Evolutionary conservation across 2,113 vertebrate genomes (phyloP), one percentile per base, ranked within the genome.

Genomic region (Ageneiosus marmoratus): DNA sequence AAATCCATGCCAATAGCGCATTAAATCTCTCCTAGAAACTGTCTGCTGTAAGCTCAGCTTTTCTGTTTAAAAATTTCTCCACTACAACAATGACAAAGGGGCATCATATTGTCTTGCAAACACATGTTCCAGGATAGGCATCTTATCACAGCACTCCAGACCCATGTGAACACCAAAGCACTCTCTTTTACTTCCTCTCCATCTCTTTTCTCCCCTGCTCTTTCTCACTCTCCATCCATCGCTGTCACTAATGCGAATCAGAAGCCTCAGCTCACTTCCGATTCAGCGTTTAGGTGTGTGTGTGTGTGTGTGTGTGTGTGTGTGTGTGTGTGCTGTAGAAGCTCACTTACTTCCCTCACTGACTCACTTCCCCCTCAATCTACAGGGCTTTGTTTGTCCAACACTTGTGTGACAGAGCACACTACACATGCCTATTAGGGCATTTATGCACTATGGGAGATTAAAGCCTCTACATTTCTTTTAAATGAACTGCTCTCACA

Each of bases 91-190:
- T 87, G 86, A 90, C 86, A 85, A 91, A 86, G 85, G 80, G 84
- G 80, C 87, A 88, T 90, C 89, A 84, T 82, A 90, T 89, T 90
- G 85, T 90, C 88, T 88, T 83, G 84, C 76, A 85, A 89, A 90
- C 75, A 85, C 83, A 78, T 88, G 89, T 89, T 84, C 83, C 24
- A 51, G 87, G 89, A 91, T 90, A 89, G 85, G 77, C 73, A 86
- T 89, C 91, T 91, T 92, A 91, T 92, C 89, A 85, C 81, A 69
- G 77, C 87, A 85, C 86, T 88, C 83, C 91, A 89, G 88, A 84
- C 89, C 86, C 86, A 84, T 89, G 90, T 91, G 90, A 88, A 87
- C 89, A 89, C 87, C 89, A 89, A 91, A 87, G 72, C 84, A 70
- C 67, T 84, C 78, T 88, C 85, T 81, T 78, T 76, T 27, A 22